Conservation (phyloP, 2,888 invertebrate genomes). For the Aspidapion aeneum region DNA sequence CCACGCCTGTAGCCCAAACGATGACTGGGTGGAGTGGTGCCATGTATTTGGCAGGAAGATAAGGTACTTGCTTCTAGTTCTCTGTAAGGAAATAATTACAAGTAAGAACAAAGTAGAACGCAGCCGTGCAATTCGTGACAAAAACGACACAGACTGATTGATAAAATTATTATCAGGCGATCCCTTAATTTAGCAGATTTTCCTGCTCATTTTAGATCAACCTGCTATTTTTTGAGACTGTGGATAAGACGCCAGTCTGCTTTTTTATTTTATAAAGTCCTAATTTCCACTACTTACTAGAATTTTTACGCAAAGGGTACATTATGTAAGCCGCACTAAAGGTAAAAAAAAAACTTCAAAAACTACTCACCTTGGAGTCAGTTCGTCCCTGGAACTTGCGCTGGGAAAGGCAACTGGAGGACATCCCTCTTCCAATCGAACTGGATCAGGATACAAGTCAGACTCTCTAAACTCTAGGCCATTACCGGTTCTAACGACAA, state of each 20-base stretch:
- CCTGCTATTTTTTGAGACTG: too few species aligned
- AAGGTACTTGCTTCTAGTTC: conserved; percentile 56
- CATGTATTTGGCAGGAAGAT: conserved; percentile 57
- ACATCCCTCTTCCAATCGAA: conserved; percentile 41
- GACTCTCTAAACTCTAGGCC: conserved; percentile 68
- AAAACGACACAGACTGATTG: not conserved
- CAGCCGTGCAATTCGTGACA: not conserved
- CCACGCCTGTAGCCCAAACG: not conserved
- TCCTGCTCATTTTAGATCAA: too few species aligned
- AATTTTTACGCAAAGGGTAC: not conserved
- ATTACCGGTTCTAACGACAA: conserved; percentile 75
- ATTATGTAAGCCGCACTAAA: too few species aligned
- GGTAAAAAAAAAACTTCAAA: too few species aligned
- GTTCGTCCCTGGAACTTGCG: conserved; percentile 55
- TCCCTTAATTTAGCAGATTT: too few species aligned
- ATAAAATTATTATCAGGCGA: too few species aligned
- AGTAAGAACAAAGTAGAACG: not conserved
- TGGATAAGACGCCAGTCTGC: too few species aligned
- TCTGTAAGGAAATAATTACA: conserved; percentile 38
- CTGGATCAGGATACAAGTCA: conserved; percentile 41
- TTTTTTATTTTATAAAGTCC: not conserved
- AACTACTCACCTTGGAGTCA: conserved; percentile 54
- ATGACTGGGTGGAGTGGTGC: conserved; percentile 56
- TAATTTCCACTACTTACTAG: not conserved
- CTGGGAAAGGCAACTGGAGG: conserved; percentile 54